Base-by-base conservation (phyloP, 1,140 invertebrate species). In the Eurosta solidaginis region DNA sequence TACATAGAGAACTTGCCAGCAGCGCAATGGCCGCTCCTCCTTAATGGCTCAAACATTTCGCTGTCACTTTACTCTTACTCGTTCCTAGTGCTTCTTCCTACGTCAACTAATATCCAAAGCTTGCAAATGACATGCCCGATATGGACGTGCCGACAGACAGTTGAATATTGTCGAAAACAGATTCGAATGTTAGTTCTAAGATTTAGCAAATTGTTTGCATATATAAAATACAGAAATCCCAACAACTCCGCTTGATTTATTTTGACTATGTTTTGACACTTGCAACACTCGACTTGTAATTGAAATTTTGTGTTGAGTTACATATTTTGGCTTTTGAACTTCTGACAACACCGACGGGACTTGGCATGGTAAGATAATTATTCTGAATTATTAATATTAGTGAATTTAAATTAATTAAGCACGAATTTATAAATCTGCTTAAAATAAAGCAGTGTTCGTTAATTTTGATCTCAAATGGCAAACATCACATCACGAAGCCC, bases 101-200 rank as follows among this genome's bases (percentile, higher is more conserved):
- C 20, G 22, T 27, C 50, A 54, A 20, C 20, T 12, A 17, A 9
- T n/a, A 68, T 29, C 59, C 59, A 40, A 29, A 42, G 40, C n/a
- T 68, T 68, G 59, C 59, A 40, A 68, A 68, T 68, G 59, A 22
- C 59, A 68, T 68, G 33, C 40, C 36, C 59, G 59, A 42, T 68
- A 40, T 68, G 59, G n/a, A 68, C 33, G 17, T 42, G 59, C 33
- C 20, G 6, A 40, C 59, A 42, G 33, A 68, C 27, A 17, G 17
- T 2, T 5, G 0, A 1, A 27, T 0, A 12, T 20, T 22, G 50
- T 12, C 5, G n/a, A 59, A 10, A 29, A 33, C 27, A 40, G 59
- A n/a, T 68, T 68, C 12, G 59, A 17, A 33, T 2, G 20, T 17
- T n/a, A 2, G 59, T 22, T 29, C 33, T 17, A 68, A 22, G 22